These are phyloP conservation scores for Mimumesa dahlbomi DNA, from an alignment of 2,888 invertebrate species.

Conservation along the genomic window DNA sequence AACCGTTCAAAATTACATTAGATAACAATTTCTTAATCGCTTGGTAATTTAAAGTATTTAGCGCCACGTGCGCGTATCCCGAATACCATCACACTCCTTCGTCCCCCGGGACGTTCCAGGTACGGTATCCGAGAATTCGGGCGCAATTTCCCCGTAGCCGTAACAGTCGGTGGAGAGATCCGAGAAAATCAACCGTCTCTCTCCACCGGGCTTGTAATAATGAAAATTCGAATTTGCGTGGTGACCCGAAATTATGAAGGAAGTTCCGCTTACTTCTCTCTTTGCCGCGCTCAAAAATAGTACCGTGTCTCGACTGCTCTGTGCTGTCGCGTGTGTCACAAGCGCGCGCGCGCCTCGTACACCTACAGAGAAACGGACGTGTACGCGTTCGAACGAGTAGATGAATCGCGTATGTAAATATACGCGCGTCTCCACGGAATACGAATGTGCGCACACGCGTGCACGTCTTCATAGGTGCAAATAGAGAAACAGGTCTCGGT, in stretches of 20 bases:
- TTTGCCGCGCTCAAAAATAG: constrained; percentile 74
- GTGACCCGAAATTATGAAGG: constrained; percentile 76
- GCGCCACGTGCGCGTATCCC: constrained; percentile 1
- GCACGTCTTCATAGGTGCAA: constrained; percentile 20
- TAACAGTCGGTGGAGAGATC: not conserved
- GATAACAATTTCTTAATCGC: too few species aligned
- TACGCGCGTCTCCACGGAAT: constrained; percentile 22
- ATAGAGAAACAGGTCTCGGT: constrained; percentile 13
- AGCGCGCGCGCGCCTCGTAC: not conserved
- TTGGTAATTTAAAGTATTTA: not conserved
- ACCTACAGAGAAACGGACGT: not conserved
- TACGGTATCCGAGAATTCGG: not conserved
- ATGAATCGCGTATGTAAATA: not conserved
- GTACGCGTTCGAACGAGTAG: not conserved
- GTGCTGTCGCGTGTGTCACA: constrained; percentile 6
- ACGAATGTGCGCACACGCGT: constrained; percentile 29
- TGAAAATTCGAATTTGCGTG: constrained; percentile 48
- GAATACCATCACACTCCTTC: not conserved
- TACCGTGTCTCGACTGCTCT: constrained; percentile 59
- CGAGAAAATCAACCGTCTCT: not conserved
- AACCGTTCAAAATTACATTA: too few species aligned
- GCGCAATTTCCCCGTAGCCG: not conserved
- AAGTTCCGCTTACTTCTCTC: constrained; percentile 72
- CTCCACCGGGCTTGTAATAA: constrained; percentile 30
- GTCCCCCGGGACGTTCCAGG: not conserved